phyloP scores from a whole-genome alignment of 2,888 invertebrate genomes.

The Notodonta dromedarius region DNA sequence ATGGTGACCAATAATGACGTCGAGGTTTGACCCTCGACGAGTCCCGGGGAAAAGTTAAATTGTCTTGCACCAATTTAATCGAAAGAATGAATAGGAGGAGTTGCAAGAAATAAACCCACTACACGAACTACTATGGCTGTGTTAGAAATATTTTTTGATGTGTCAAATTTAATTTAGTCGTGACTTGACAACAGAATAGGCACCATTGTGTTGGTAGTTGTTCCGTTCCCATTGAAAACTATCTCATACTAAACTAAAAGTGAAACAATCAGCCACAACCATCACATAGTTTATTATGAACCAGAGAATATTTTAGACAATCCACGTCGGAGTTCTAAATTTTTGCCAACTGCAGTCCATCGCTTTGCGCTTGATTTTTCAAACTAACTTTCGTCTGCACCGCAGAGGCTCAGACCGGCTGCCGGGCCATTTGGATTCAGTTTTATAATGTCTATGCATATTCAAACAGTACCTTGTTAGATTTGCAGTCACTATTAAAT shows the following conservation, averaged over 20 bases:
- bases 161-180: no score
- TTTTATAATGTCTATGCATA: constrained; percentile 72
- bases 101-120: no score
- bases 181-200: no score
- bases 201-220: no score
- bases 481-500: not conserved
- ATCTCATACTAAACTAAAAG: not conserved
- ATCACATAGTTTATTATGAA: constrained; percentile 22
- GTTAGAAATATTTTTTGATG: no score
- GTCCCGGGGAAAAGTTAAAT: no score
- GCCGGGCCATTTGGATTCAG: constrained; percentile 53
- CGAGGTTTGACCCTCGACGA: no score
- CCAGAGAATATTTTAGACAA: constrained; percentile 44
- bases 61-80: no score
- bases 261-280: constrained; percentile 21
- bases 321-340: constrained; percentile 60
- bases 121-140: no score
- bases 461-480: constrained; percentile 53
- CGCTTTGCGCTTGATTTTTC: constrained; percentile 67
- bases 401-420: constrained; percentile 56
- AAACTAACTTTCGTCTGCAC: constrained; percentile 64
- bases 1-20: no score
- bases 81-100: no score
- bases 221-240: no score
- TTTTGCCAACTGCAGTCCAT: constrained; percentile 54